These are phyloP conservation scores for Eurystomus gularis DNA, from an alignment of 2,113 vertebrate species.

Conservation along the genomic window DNA sequence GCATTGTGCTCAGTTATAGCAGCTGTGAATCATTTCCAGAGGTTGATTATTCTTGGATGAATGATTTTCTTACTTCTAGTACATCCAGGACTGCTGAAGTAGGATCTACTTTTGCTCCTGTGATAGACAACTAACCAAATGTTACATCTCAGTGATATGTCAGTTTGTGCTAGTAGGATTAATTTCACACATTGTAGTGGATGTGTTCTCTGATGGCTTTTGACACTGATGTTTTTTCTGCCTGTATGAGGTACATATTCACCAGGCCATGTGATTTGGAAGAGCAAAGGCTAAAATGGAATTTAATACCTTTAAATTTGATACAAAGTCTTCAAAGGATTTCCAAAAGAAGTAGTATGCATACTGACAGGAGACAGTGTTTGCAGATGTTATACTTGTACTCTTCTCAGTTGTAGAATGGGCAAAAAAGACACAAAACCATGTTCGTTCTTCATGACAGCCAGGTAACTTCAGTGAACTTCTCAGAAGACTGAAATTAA, in stretches of 20 bases:
- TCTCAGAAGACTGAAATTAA: background rate
- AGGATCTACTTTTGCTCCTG: background rate
- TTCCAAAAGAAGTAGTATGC: background rate
- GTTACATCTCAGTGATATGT: background rate
- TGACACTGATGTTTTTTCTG: background rate
- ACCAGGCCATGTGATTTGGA: background rate
- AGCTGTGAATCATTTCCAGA: constrained; percentile 63
- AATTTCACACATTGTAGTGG: background rate
- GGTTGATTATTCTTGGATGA: constrained; percentile 61
- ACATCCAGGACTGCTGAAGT: background rate
- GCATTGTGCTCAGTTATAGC: constrained; percentile 56
- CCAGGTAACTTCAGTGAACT: background rate
- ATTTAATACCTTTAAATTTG: background rate
- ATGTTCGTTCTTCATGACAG: background rate
- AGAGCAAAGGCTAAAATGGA: background rate
- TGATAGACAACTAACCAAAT: background rate
- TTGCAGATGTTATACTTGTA: background rate
- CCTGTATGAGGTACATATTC: background rate
- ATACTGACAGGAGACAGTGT: background rate
- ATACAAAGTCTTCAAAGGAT: background rate
- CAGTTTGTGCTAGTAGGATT: background rate
- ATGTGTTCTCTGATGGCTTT: background rate
- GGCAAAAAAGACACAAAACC: background rate
- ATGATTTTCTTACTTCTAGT: constrained; percentile 28
- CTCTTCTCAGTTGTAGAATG: background rate